phyloP scores from a whole-genome alignment of 2,888 invertebrate species.

The Automeris io region DNA sequence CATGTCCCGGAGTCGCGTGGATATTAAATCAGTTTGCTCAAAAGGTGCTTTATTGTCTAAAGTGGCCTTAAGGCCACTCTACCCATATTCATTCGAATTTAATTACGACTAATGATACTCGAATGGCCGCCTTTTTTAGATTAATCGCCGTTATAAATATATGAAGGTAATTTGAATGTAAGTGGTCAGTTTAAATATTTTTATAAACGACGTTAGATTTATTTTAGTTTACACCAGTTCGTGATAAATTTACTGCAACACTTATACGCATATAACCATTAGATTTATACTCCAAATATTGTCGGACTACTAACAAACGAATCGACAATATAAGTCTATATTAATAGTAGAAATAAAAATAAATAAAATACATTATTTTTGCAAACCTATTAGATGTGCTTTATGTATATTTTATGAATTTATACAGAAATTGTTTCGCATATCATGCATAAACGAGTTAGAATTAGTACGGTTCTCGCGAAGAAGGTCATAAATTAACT shows the following conservation, averaged over 20 bases:
- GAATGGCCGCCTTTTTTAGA: not conserved
- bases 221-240: no score
- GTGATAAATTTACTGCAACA: no score
- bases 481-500: constrained; percentile 41
- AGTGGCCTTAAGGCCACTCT: not conserved
- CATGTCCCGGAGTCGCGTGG: no score
- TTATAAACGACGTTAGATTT: not conserved
- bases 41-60: not conserved
- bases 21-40: not conserved
- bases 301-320: no score
- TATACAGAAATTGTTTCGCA: not conserved
- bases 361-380: not conserved
- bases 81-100: not conserved
- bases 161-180: not conserved
- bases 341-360: not conserved
- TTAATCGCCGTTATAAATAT: not conserved
- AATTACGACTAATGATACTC: not conserved
- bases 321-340: no score
- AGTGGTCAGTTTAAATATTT: no score
- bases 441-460: constrained; percentile 9
- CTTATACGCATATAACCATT: no score
- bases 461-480: constrained; percentile 39
- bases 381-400: constrained; percentile 3
- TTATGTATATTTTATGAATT: no score
- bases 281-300: no score